Base-by-base conservation (phyloP, 2,888 invertebrate genomes). In the Deilephila porcellus region DNA sequence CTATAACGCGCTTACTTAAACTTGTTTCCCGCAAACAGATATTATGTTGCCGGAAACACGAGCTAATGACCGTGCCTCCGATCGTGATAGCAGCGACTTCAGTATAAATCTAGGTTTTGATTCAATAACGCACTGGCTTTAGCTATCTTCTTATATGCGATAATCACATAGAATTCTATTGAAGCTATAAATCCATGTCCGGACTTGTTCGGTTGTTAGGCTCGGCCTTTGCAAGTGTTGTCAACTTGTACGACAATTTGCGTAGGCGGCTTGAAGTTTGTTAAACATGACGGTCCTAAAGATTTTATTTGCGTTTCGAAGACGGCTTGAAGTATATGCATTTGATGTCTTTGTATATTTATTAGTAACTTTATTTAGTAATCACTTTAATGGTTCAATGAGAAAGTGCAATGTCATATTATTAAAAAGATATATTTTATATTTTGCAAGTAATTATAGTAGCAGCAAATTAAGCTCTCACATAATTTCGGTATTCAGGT, bases 1-100 rank as follows among this genome's bases (percentile, higher is more conserved):
- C 83, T 82, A 89, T 89, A 88, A 89, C 85, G 86, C 86, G 85
- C 86, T 82, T 77, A 80, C 77, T 79, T 83, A 60, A 60, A 71
- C 60, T 56, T 8, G 72, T 72, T 34, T 63, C 73, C 8, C 20
- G 37, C 60, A 71, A 25, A 60, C 53, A 70, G 45, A 60, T 14
- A 56, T 75, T 73, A 25, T 59, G 71, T 60, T 60, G 71, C 71
- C 81, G 81, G 83, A 81, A 85, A 82, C 80, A 75, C 73, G 77
- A 76, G 72, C 81, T 84, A 87, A 87, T 87, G 84, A 82, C 82
- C 77, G 82, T 78, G 81, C 80, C 84, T 81, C 77, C 72, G 76
- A 76, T 70, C 75, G 78, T 79, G 60, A 71, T 71, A 79, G 81
- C 20, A 52, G 25, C 52, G 56, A 56, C 56, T 56, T 78, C 81